Percentiles rank a stretch among this genome's conserved stretches.
These are phyloP conservation scores for Cheilosia pagana DNA, from an alignment of 2,888 invertebrate species.

Conservation along the genomic window DNA sequence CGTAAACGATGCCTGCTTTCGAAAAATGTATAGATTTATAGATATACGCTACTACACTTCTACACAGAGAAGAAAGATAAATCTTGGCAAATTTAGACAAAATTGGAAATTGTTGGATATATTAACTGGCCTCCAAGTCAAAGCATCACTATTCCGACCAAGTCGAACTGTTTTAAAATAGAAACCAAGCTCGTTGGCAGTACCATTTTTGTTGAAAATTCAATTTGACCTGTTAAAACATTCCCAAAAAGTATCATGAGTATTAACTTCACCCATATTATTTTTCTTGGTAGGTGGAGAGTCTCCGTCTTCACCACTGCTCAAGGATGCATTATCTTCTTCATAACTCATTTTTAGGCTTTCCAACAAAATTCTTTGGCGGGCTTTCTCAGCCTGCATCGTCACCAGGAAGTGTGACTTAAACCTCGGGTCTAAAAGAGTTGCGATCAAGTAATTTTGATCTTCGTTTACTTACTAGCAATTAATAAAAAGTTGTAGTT, in stretches of 20 bases:
- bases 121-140: constrained; percentile 5
- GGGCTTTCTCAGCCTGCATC: no score
- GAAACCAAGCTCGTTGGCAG: not conserved
- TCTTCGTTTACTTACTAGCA: no score
- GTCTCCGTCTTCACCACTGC: no score
- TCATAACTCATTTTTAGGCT: no score
- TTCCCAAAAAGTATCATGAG: constrained; percentile 5
- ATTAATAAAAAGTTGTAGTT: no score
- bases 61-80: constrained; percentile 1
- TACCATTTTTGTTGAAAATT: not conserved
- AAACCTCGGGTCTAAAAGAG: no score
- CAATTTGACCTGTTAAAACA: constrained; percentile 15
- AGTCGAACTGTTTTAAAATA: constrained; percentile 23
- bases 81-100: constrained; percentile 9
- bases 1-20: constrained; percentile 15
- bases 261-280: not conserved
- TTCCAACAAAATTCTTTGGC: no score
- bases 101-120: not conserved
- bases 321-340: no score
- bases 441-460: no score
- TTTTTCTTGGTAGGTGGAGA: not conserved
- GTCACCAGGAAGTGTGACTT: no score
- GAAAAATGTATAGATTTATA: constrained; percentile 26
- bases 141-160: constrained; percentile 8
- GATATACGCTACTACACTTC: no score